phyloP scores from a whole-genome alignment of 2,888 invertebrate genomes.

The Darwinula stevensoni region DNA sequence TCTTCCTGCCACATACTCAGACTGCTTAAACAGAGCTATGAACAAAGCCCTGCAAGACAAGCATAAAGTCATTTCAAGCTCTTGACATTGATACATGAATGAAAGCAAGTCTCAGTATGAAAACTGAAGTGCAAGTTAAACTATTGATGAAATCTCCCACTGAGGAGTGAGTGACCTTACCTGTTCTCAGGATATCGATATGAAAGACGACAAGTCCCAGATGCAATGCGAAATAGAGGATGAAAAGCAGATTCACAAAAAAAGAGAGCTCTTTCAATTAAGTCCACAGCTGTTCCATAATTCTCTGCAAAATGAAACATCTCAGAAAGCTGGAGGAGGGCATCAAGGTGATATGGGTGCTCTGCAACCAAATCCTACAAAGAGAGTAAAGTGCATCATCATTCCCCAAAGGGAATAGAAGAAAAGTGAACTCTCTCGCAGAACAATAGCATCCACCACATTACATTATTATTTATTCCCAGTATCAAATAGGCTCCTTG shows the following conservation, averaged over 20 bases:
- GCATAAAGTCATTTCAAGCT: background rate
- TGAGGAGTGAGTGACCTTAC: slow-evolving; percentile 18
- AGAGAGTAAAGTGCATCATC: background rate
- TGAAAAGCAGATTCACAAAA: slow-evolving; percentile 47
- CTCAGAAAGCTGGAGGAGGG: slow-evolving; percentile 46
- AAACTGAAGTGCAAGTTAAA: background rate
- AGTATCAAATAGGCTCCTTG: no score
- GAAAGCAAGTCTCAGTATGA: background rate
- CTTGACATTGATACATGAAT: slow-evolving; percentile 4
- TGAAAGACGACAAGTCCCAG: slow-evolving; percentile 39
- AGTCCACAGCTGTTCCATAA: slow-evolving; percentile 39
- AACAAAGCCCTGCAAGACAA: slow-evolving; percentile 30
- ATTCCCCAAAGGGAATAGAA: background rate
- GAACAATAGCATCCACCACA: no score
- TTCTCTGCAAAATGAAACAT: slow-evolving; percentile 47
- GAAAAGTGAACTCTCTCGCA: no score
- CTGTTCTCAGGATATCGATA: slow-evolving; percentile 52
- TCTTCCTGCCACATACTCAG: slow-evolving; percentile 39
- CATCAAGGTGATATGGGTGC: slow-evolving; percentile 49
- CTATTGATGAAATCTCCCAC: slow-evolving; percentile 3
- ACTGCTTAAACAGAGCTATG: slow-evolving; percentile 47
- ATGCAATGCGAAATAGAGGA: slow-evolving; percentile 41
- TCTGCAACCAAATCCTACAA: slow-evolving; percentile 31
- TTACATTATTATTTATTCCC: no score
- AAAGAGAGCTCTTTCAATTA: slow-evolving; percentile 45